phyloP scores from a whole-genome alignment of 2,797 vertebrate species.

The Hippopotamyrus pictus region DNA sequence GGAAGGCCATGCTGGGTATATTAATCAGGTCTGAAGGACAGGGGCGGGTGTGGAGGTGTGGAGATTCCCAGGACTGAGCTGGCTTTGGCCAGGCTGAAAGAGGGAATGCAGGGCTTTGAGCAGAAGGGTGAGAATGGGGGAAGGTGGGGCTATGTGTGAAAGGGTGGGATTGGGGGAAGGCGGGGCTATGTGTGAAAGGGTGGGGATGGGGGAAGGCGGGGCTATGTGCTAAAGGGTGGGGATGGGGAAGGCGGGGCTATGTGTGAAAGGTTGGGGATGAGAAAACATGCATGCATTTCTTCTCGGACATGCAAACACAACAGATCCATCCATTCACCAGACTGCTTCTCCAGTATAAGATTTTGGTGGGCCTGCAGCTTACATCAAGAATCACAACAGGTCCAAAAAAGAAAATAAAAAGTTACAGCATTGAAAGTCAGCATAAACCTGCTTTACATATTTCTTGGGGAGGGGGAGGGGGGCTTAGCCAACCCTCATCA shows the following conservation, averaged over 20 bases:
- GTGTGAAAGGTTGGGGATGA: background rate
- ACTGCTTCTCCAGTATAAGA: background rate
- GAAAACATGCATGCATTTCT: background rate
- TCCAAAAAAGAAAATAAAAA: background rate
- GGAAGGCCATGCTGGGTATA: conserved; percentile 6
- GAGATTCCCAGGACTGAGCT: background rate
- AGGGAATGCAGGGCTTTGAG: background rate
- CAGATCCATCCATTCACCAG: background rate
- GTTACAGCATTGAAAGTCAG: background rate
- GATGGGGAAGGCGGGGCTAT: background rate
- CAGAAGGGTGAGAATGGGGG: background rate
- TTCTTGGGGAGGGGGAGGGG: background rate
- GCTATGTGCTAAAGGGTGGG: background rate
- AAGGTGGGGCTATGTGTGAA: background rate
- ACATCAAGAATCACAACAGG: background rate
- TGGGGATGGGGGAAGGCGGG: background rate
- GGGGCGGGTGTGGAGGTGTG: no score
- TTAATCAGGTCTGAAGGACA: conserved; percentile 15
- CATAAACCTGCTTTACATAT: background rate
- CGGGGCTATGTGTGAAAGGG: background rate
- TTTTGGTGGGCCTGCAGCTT: background rate
- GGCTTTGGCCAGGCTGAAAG: background rate
- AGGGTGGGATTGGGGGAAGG: background rate
- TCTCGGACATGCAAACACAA: background rate
- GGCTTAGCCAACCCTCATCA: background rate